phyloP scores from a whole-genome alignment of 2,888 invertebrate genomes.

The Limnephilus auricula region DNA sequence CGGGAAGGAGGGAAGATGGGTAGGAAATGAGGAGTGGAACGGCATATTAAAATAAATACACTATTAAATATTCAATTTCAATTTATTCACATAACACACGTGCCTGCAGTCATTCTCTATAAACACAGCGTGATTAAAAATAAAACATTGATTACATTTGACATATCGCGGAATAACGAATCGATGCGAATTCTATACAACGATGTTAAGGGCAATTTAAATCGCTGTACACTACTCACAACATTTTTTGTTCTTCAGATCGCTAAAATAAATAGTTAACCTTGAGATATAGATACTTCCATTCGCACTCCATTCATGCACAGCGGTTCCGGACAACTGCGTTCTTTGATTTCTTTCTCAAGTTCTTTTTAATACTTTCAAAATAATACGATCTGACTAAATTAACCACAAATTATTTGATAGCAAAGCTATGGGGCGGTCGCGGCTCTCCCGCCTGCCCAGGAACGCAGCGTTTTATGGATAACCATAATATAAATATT shows the following conservation, averaged over 20 bases:
- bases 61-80: conserved; percentile 41
- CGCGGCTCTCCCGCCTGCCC: neutral
- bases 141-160: conserved; percentile 53
- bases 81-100: conserved; percentile 65
- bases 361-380: conserved; percentile 55
- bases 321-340: conserved; percentile 57
- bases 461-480: conserved; percentile 44
- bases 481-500: conserved; percentile 56
- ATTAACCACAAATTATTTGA: conserved; percentile 60
- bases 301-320: conserved; percentile 62
- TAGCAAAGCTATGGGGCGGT: conserved; percentile 40
- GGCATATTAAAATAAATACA: neutral
- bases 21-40: neutral
- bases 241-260: conserved; percentile 44
- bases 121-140: conserved; percentile 62
- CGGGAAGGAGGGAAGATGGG: neutral
- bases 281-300: conserved; percentile 59
- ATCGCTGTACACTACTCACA: conserved; percentile 25
- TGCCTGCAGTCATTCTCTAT: conserved; percentile 63
- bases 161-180: conserved; percentile 43
- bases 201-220: conserved; percentile 53
- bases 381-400: conserved; percentile 59
- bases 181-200: conserved; percentile 32
- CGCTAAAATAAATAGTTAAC: conserved; percentile 62
- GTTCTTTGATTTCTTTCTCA: conserved; percentile 42